Base-by-base conservation (phyloP, 92 coral and sea anemone genomes). In the Hydrozoanthus gracilis region DNA sequence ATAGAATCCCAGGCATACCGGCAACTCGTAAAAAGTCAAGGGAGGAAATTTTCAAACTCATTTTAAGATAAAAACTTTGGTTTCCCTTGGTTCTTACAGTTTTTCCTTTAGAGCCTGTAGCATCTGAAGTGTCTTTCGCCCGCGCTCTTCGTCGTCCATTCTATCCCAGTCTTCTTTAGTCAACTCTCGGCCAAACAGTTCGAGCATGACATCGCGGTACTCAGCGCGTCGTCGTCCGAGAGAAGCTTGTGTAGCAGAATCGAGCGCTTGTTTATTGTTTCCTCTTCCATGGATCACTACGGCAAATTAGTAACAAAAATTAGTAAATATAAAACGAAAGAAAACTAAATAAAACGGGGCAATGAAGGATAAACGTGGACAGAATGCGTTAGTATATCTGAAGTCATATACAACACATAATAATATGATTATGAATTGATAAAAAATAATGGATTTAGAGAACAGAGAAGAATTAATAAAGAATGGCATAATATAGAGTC, bases 201-300 rank as follows among this genome's bases (percentile, higher is more conserved):
- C 92, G 8, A 51, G 77, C 55, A 90, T 83, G 4, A 90, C 92
- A 11, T 92, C 87, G 69, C 83, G 83, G 88, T 88, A 94, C 44
- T 94, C 90, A 0, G 54, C 64, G 48, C 76, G 67, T 27, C 88
- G 89, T 46, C 76, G 88, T 73, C 78, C 83, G 18, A 90, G 66
- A 6, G 88, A 89, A 13, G 85, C 47, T 86, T 74, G 58, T 5
- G 95, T 91, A 51, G 70, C 48, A 16, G 48, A 50, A 67, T 92
- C 88, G 14, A 92, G 80, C 45, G 79, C 91, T 50, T 73, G 69
- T 72, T 88, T 86, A 70, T 92, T 87, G 27, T 89, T 77, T 44
- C 79, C 92, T 44, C 82, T 51, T 6, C 98, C 98, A 77, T 86
- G 91, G 39, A 86, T 87, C 90, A 94, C 98, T 94, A 90, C 49